Percentiles rank a stretch among this genome's conserved stretches.
These are phyloP conservation scores for Blennius ocellaris DNA, from an alignment of 2,113 vertebrate species.

Conservation along the genomic window DNA sequence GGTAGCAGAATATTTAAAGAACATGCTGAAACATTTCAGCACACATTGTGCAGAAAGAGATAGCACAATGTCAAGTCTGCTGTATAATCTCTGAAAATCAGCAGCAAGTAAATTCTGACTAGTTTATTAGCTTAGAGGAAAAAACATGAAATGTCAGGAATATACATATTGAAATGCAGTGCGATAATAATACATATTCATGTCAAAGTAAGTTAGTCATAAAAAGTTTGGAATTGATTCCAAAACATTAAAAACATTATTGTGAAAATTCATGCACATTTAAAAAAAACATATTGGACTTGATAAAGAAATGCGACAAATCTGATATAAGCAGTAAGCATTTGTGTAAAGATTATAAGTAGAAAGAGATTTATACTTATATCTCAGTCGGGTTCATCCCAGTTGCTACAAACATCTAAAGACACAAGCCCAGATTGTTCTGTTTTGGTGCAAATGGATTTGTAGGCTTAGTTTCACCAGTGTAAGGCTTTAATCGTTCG, in stretches of 20 bases:
- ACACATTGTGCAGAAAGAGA: conserved; percentile 22
- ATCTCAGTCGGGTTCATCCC: conserved; percentile 42
- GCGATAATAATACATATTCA: background rate
- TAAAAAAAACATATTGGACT: background rate
- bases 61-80: conserved; percentile 29
- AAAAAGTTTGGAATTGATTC: conserved; percentile 8
- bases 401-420: conserved; percentile 26
- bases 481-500: conserved; percentile 64
- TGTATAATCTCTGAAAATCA: conserved; percentile 41
- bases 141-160: conserved; percentile 23
- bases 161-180: background rate
- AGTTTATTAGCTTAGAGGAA: conserved; percentile 28
- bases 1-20: conserved; percentile 53
- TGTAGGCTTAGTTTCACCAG: conserved; percentile 63
- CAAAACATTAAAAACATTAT: background rate
- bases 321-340: too few species aligned
- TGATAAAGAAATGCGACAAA: too few species aligned
- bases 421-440: conserved; percentile 28
- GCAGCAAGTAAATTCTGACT: conserved; percentile 10
- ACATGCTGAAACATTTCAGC: conserved; percentile 28
- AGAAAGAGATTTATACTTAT: conserved; percentile 13
- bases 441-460: conserved; percentile 61
- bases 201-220: background rate
- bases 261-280: background rate
- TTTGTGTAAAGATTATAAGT: too few species aligned